These are phyloP conservation scores for Sceliomorpha sp. DNA, from an alignment of 2,888 invertebrate species.

Conservation along the genomic window DNA sequence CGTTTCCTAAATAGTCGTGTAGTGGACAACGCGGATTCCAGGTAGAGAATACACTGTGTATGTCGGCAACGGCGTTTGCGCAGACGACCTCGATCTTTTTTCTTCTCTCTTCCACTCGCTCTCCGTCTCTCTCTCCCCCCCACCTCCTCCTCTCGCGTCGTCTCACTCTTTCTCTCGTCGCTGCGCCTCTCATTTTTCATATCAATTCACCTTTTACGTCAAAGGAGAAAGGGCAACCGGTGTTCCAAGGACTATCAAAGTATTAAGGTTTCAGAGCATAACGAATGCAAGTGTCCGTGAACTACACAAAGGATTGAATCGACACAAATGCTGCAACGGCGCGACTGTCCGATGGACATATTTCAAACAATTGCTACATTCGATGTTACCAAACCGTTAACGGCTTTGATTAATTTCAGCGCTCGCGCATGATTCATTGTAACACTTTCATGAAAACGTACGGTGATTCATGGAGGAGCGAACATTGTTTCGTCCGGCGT, in stretches of 20 bases:
- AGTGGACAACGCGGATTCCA: conserved; percentile 43
- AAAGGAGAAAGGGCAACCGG: conserved; percentile 37
- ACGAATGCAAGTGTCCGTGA: conserved; percentile 22
- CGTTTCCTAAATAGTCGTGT: conserved; percentile 66
- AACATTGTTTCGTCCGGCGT: too few species aligned
- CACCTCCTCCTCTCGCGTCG: conserved; percentile 10
- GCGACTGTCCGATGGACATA: conserved; percentile 10
- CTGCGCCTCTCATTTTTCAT: conserved; percentile 48
- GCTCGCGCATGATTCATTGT: too few species aligned
- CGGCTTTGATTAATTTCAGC: too few species aligned
- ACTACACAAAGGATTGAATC: conserved; percentile 18
- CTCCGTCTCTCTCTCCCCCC: too few species aligned
- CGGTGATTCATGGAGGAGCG: too few species aligned
- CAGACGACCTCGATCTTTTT: conserved; percentile 30
- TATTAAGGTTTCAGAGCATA: conserved; percentile 23
- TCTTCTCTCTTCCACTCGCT: neutral
- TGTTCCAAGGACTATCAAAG: conserved; percentile 36
- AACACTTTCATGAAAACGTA: too few species aligned
- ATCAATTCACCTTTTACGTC: conserved; percentile 55
- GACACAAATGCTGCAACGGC: conserved; percentile 27
- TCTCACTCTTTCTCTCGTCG: conserved; percentile 17
- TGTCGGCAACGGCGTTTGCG: conserved; percentile 21
- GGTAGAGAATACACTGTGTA: conserved; percentile 35
- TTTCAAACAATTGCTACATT: conserved; percentile 28
- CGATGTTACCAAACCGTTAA: conserved; percentile 10